A percentile compares a stretch with the other conserved stretches of the same genome.
These are phyloP conservation scores for Ectemnius lituratus DNA, from an alignment of 2,888 invertebrate species.

Conservation along the genomic window DNA sequence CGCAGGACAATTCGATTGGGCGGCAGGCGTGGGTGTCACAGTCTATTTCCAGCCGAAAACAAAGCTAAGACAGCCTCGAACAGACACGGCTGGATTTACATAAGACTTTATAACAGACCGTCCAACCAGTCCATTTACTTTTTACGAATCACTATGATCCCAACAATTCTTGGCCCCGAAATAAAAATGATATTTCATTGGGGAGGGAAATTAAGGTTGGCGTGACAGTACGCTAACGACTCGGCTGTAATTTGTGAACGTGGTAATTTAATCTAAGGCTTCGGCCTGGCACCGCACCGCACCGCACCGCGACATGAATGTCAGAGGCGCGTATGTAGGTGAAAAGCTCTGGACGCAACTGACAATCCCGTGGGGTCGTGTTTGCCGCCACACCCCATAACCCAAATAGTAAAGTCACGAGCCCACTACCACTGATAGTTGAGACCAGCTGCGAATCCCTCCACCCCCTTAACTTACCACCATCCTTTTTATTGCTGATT, in stretches of 20 bases:
- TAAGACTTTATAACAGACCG: neutral
- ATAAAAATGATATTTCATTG: too few relatives aligned
- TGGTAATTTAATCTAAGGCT: conserved; percentile 49
- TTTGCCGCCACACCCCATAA: conserved; percentile 60
- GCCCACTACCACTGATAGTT: neutral
- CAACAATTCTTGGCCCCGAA: too few relatives aligned
- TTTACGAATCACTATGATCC: too few relatives aligned
- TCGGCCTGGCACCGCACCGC: conserved; percentile 25
- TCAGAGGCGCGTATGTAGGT: conserved; percentile 46
- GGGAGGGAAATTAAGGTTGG: neutral
- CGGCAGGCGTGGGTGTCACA: neutral
- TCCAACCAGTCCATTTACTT: too few relatives aligned
- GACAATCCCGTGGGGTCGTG: conserved; percentile 53
- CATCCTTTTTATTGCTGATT: conserved; percentile 1
- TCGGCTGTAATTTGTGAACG: conserved; percentile 21
- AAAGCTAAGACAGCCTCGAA: neutral
- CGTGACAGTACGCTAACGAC: conserved; percentile 12
- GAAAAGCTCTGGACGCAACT: conserved; percentile 28
- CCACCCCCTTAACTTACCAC: neutral
- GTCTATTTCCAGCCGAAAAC: conserved; percentile 3
- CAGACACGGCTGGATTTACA: neutral
- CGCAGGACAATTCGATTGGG: neutral
- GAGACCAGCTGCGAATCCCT: neutral
- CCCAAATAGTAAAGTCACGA: conserved; percentile 56
- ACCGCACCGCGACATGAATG: conserved; percentile 25